Percentiles rank a stretch among this genome's conserved stretches.
Evolutionary conservation across 1,140 invertebrate genomes (phyloP).

Genomic region (Drosophila grimshawi): DNA sequence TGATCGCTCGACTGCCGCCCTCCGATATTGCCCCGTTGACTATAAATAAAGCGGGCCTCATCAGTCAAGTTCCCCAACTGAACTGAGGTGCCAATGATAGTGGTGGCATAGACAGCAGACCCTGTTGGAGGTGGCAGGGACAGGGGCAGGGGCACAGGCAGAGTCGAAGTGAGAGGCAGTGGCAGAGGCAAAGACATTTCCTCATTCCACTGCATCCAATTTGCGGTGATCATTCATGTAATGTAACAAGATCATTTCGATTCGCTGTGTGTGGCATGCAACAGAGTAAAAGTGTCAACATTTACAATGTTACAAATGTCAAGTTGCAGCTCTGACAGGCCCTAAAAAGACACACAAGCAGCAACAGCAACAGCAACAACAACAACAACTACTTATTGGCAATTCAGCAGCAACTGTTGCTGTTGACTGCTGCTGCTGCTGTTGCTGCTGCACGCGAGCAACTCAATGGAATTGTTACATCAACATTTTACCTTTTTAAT

Average conservation of each 20-base stretch:
- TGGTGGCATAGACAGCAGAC: constrained; percentile 5
- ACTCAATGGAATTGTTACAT: constrained; percentile 67
- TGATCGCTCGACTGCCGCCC: constrained; percentile 40
- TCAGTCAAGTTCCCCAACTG: constrained; percentile 54
- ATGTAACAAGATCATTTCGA: constrained; percentile 75
- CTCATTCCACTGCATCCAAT: constrained; percentile 71
- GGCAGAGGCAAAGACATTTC: constrained; percentile 47
- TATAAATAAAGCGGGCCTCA: constrained; percentile 78
- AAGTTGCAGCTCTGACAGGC: constrained; percentile 65
- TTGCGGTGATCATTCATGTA: constrained; percentile 83
- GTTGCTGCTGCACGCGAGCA: constrained; percentile 20
- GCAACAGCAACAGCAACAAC: constrained; percentile 20
- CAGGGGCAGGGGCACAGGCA: constrained; percentile 13
- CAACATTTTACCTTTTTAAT: constrained; percentile 80
- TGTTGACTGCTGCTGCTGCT: constrained; percentile 8
- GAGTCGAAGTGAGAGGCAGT: not conserved
- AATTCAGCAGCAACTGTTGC: constrained; percentile 63
- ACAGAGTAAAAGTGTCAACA: constrained; percentile 76
- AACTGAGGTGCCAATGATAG: constrained; percentile 72
- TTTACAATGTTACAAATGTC: constrained; percentile 82
- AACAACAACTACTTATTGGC: constrained; percentile 36
- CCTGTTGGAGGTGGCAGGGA: not conserved
- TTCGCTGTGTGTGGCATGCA: constrained; percentile 68
- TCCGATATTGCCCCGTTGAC: constrained; percentile 33
- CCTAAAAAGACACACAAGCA: not conserved